Percentiles rank a stretch among this genome's conserved stretches.
These are phyloP conservation scores for Chaenodraco wilsoni DNA, from an alignment of 2,797 vertebrate species.

Conservation along the genomic window DNA sequence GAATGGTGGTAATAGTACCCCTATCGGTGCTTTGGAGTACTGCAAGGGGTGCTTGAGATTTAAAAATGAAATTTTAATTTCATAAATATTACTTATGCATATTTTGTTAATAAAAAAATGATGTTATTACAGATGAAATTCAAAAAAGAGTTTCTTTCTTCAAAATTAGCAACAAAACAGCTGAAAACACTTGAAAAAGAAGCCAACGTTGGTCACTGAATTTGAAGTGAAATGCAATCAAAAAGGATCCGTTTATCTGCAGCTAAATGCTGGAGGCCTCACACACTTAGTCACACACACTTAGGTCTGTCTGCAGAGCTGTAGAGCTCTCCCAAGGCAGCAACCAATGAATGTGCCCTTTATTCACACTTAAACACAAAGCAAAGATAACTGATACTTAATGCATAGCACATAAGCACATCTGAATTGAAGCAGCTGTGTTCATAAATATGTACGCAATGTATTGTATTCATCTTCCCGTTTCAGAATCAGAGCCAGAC, in stretches of 20 bases:
- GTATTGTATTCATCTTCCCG: not conserved
- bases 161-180: not conserved
- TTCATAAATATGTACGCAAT: not conserved
- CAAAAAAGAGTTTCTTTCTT: not conserved
- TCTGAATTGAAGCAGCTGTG: not conserved
- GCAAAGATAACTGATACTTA: not conserved
- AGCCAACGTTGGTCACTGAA: not conserved
- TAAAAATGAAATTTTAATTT: not conserved
- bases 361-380: not conserved
- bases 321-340: constrained; percentile 1
- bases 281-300: constrained; percentile 26
- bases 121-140: not conserved
- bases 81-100: not conserved
- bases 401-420: not conserved
- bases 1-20: not conserved
- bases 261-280: constrained; percentile 22
- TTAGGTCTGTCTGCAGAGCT: constrained; percentile 23
- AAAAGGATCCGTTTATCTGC: too few relatives aligned
- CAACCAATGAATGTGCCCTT: not conserved
- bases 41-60: not conserved
- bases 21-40: not conserved
- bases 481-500: too few relatives aligned
- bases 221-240: not conserved
- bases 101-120: not conserved
- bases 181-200: not conserved